Evolutionary conservation across 2,113 vertebrate genomes (phyloP), one percentile per base, ranked within the genome.

Genomic region (Hippocampus guttulatus): DNA sequence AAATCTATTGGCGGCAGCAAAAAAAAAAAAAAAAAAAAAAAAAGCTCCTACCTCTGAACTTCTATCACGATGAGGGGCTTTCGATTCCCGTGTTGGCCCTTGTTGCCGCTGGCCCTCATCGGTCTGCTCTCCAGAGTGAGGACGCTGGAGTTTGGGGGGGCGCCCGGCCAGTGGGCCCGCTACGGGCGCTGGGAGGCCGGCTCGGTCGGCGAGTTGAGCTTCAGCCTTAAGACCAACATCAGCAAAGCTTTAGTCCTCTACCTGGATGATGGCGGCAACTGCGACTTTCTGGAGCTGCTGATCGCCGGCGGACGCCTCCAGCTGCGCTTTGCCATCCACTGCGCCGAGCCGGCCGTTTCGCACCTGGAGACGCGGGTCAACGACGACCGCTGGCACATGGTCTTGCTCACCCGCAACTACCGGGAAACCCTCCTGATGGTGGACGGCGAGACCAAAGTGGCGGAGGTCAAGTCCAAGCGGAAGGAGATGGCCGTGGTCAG

Each of bases 331-430:
- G 94, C 94, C 79, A 95, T 97, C 60, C 95, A 95, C 79, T 96
- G 96, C 55, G 94, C 94, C 0, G 95, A 96, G 81, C 95, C 95
- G 0, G 95, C 95, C 83, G 90, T 90, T 5, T 65, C 95, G 54
- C 92, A 93, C 68, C 88, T 92, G 81, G 94, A 95, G 82, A 93
- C 93, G 0, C 81, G 86, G 0, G 91, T 96, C 69, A 92, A 90
- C 6, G 95, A 97, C 10, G 94, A 96, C 74, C 95, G 94, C 64
- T 98, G 96, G 96, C 96, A 98, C 93, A 94, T 94, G 92, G 94
- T 97, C 33, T 85, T 95, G 71, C 91, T 98, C 64, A 95, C 94
- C 11, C 95, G 96, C 12, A 95, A 94, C 84, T 94, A 93, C 72
- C 93, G 94, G 0, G 92, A 95, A 74, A 95, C 95, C 20, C 88